These are phyloP conservation scores for Automeris io DNA, from an alignment of 2,888 invertebrate genomes.

Conservation along the genomic window DNA sequence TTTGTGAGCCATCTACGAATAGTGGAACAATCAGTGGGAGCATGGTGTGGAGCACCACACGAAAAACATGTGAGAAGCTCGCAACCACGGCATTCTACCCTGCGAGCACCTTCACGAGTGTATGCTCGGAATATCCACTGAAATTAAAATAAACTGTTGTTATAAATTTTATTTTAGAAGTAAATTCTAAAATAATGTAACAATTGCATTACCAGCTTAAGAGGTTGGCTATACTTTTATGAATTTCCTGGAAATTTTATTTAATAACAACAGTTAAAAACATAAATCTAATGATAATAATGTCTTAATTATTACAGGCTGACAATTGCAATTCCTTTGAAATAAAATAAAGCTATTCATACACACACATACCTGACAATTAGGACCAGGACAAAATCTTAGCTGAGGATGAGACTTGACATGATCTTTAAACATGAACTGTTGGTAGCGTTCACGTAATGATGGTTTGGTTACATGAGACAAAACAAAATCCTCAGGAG, in stretches of 20 bases:
- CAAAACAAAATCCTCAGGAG: conserved; percentile 97
- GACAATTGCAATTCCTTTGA: too few relatives aligned
- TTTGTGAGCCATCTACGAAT: conserved; percentile 99
- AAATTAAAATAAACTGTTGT: not conserved
- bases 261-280: too few relatives aligned
- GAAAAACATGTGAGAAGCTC: conserved; percentile 95
- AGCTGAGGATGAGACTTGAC: conserved; percentile 94
- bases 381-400: conserved; percentile 96
- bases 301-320: too few relatives aligned
- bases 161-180: not conserved
- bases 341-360: too few relatives aligned
- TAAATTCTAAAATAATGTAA: not conserved
- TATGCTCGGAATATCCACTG: conserved; percentile 89
- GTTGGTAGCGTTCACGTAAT: conserved; percentile 94
- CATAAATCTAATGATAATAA: too few relatives aligned
- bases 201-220: too few relatives aligned
- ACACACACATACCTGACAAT: conserved; percentile 88
- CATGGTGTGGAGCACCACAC: conserved; percentile 98
- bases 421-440: conserved; percentile 97
- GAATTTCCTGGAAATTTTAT: too few relatives aligned
- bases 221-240: too few relatives aligned
- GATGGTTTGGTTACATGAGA: conserved; percentile 88
- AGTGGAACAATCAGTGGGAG: conserved; percentile 96
- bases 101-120: conserved; percentile 83
- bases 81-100: conserved; percentile 92